Base-by-base conservation (phyloP, 2,888 invertebrate genomes). In the Cantharis rufa region DNA sequence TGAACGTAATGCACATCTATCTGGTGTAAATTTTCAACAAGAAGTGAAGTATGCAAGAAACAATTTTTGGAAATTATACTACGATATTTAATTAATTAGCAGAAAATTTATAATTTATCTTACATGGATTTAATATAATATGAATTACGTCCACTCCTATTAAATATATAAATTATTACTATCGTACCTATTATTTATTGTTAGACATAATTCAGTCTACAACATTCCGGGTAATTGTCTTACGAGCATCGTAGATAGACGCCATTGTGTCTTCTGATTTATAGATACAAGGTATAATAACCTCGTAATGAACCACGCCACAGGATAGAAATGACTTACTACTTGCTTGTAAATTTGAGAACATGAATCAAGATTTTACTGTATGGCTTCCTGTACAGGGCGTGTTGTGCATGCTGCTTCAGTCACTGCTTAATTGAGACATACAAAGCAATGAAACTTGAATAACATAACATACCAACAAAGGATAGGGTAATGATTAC, bases 191-290 rank as follows among this genome's bases (percentile, higher is more conserved):
- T 79, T 79, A 79, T 76, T 79, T 76, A 79, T 79, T 16, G 70
- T 70, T 32, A 71, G 18, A 48, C 75, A 73, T 75, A 79, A 79
- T 79, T 79, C 77, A 79, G 76, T 75, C 79, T 76, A 62, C 32
- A 76, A 77, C 75, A 77, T 79, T 79, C 77, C 79, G 77, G 76
- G 79, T 78, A 78, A 79, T 79, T 79, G 79, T 79, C 79, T 79
- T 79, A 79, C 75, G 79, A 77, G 66, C 78, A 77, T 79, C 71
- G 78, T 62, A 69, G 77, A 76, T 75, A 70, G 71, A 74, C 73
- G 78, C 76, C 73, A 79, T 79, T 79, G 79, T 79, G 71, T 72
- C 74, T 70, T 75, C 73, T 79, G 79, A 79, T 79, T 79, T 79
- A 79, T 79, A 78, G 77, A 75, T 78, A 79, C 77, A 79, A 78